Base-by-base conservation (phyloP, 2,888 invertebrate genomes). In the Eumacrocentrus americanus region DNA sequence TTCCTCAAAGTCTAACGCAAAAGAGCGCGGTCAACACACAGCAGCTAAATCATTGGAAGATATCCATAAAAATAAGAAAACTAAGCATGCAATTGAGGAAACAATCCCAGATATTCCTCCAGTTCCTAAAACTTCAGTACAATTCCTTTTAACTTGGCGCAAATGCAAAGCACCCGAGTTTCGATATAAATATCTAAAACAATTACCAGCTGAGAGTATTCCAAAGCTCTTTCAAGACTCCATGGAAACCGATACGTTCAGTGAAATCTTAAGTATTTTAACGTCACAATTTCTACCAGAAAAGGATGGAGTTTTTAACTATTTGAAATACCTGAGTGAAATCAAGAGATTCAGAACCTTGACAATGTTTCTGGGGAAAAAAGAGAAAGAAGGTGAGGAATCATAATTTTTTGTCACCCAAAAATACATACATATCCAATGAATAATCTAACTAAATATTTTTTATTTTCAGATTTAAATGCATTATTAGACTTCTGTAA, bases 321-420 rank as follows among this genome's bases (percentile, higher is more conserved):
- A 87, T 73, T 80, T 91, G 6, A 68, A 77, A 47, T 83, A 82
- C 7, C 73, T 90, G 3, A 81, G 84, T 25, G 70, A 81, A 46
- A 86, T 90, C n/a, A 87, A 85, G 67, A 81, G 91, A 48, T 89
- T 91, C 74, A 83, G 85, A 2, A 84, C 89, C 0, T 78, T 90
- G 0, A 82, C 84, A 1, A 86, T 90, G 86, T 90, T 91, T 72
- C 81, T 89, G 70, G 82, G 82, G 0, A 70, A 75, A 11, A 71
- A 71, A 3, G 89, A 90, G 75, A 88, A 87, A 77, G 77, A 84
- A 75, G 78, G 89, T 89, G 75, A 71, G 77, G 73, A 47, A 51
- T 22, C 34, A 44, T n/a, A n/a, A n/a, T n/a, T 55, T 58, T 46
- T 46, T 46, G 9, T n/a, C n/a, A n/a, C n/a, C n/a, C n/a, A n/a